These are phyloP conservation scores for Lepidurus couesii DNA, from an alignment of 1,140 invertebrate genomes.

Conservation along the genomic window DNA sequence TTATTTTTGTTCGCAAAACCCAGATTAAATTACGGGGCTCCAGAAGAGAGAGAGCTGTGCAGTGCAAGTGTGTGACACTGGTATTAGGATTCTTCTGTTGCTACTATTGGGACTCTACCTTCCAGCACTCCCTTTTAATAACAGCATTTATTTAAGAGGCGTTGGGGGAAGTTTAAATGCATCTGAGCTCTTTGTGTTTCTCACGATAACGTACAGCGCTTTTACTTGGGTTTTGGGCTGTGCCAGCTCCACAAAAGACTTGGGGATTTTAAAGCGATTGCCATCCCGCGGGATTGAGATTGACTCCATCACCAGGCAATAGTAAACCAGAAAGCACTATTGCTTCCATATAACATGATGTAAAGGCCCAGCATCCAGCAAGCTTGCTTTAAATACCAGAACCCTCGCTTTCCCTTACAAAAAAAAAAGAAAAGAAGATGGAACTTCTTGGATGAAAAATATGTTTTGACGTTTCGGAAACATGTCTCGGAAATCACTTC, in stretches of 20 bases:
- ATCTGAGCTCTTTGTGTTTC: slow-evolving; percentile 15
- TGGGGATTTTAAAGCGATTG: slow-evolving; percentile 22
- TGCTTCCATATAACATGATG: not conserved
- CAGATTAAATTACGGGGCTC: no score
- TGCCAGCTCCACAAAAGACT: not conserved
- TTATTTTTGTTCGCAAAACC: no score
- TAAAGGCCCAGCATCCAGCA: not conserved
- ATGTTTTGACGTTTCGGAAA: not conserved
- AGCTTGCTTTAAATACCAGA: not conserved
- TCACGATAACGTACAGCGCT: not conserved
- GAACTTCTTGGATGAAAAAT: not conserved
- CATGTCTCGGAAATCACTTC: slow-evolving; percentile 1
- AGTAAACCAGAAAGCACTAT: slow-evolving; percentile 16
- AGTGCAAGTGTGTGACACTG: not conserved
- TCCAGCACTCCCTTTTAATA: slow-evolving; percentile 7
- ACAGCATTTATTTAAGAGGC: slow-evolving; percentile 22
- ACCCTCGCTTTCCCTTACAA: not conserved
- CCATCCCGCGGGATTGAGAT: slow-evolving; percentile 12
- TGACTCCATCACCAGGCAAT: not conserved
- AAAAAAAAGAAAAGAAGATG: not conserved
- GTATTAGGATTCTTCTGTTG: not conserved
- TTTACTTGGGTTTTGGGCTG: not conserved
- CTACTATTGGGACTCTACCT: not conserved
- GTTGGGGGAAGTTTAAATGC: not conserved
- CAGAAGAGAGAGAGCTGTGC: no score